Base-by-base conservation (phyloP, 2,797 vertebrate species). In the Notolabrus celidotus region DNA sequence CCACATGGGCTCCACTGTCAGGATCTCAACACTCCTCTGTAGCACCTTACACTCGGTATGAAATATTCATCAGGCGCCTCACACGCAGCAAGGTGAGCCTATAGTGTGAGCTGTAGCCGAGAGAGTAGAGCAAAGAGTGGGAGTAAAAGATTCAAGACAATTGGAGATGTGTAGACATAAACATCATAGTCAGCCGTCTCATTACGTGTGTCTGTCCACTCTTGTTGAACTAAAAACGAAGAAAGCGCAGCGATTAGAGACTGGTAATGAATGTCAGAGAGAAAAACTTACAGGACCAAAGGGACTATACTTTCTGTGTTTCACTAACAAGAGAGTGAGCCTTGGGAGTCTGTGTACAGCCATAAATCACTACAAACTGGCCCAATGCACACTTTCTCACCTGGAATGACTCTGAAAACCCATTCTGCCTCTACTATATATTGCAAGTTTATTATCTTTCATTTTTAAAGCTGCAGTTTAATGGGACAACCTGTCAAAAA, bases 51-150 rank as follows among this genome's bases (percentile, higher is more conserved):
- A 57, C 17, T 59, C 29, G 41, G 80, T 65, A 85, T 87, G 74
- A 87, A 88, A 87, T 74, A 88, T 86, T 76, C 67, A 89, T 86
- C 68, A 77, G 76, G 67, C 36, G 56, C 59, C 66, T 73, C 63
- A 75, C 69, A 90, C 79, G 60, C 45, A 25, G 60, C 57, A 60
- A 88, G 68, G 75, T 70, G 71, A 82, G 51, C 46, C 53, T 31
- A 39, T 45, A 74, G 57, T 25, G 45, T 0, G 10, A 64, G 80
- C 38, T 58, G 73, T 67, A 82, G 65, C 53, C n/a, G 49, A 79
- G 34, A 55, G 36, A 25, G 23, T 52, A 23, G 50, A 52, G 49
- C 33, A 34, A 71, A 20, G 31, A 79, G 76, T 79, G 62, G 61
- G 66, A 56, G 72, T n/a, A 39, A 49, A 16, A 50, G 34, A 69